Evolutionary conservation across 2,113 vertebrate genomes (phyloP).

Genomic region (Caranx melampygus): DNA sequence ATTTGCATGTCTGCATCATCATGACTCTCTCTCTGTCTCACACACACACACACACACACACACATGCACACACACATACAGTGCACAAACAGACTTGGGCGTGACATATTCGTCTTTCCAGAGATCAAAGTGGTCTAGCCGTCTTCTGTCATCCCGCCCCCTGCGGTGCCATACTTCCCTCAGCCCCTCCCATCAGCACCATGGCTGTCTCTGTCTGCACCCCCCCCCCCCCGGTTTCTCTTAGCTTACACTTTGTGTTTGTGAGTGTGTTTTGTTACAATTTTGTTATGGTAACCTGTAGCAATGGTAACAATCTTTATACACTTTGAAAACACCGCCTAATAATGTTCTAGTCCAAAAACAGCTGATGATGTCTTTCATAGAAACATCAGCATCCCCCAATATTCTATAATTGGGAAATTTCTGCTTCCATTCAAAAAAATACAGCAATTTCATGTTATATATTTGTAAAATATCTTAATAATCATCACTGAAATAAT

Average conservation of each 20-base stretch:
- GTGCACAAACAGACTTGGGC: slow-evolving; percentile 21
- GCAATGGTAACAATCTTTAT: slow-evolving; percentile 5
- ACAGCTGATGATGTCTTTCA: neutral
- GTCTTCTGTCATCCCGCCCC: slow-evolving; percentile 54
- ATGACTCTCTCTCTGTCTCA: slow-evolving; percentile 25
- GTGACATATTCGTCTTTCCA: slow-evolving; percentile 48
- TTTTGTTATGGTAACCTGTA: slow-evolving; percentile 31
- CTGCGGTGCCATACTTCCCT: slow-evolving; percentile 42
- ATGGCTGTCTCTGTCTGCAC: slow-evolving; percentile 16
- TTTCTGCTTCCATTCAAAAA: neutral
- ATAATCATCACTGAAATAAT: slow-evolving; percentile 11
- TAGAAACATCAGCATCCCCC: neutral
- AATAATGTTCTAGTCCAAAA: too few species aligned
- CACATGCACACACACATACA: slow-evolving; percentile 3
- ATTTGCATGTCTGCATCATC: slow-evolving; percentile 36
- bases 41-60: slow-evolving; percentile 9
- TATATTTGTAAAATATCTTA: neutral
- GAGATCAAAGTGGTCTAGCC: slow-evolving; percentile 68
- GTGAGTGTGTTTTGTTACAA: slow-evolving; percentile 5
- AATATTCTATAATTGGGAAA: slow-evolving; percentile 13
- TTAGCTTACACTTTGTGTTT: neutral
- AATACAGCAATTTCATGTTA: slow-evolving; percentile 9
- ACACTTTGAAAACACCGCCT: neutral
- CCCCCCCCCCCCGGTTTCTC: too few species aligned
- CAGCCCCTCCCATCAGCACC: slow-evolving; percentile 26